Conservation (phyloP, 2,113 vertebrate species). For the western clawed frog (Xenopus tropicalis) region UCB_Xtro_10.0 CM004448.2:17527501-17528000, state of each 20-base stretch:
- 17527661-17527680: neutral
- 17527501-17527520: neutral
- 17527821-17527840: conserved; percentile 6
- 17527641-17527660: neutral
- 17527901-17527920: conserved; percentile 30
- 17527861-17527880: conserved; percentile 16
- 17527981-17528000: conserved; percentile 22
- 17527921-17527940: conserved; percentile 38
- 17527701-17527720: neutral
- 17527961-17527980: conserved; percentile 24
- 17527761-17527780: too few relatives aligned
- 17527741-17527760: neutral
- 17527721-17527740: neutral
- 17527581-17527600: neutral
- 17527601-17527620: neutral
- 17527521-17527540: neutral
- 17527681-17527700: neutral
- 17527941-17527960: conserved; percentile 35
- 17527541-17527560: neutral
- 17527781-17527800: too few relatives aligned
- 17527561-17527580: neutral
- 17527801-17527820: neutral
- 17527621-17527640: conserved; percentile 12
- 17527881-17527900: conserved; percentile 10
- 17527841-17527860: neutral